A percentile compares a stretch with the other conserved stretches of the same genome.
phyloP scores from a whole-genome alignment of 2,888 invertebrate genomes.

The Leucoma salicis region DNA sequence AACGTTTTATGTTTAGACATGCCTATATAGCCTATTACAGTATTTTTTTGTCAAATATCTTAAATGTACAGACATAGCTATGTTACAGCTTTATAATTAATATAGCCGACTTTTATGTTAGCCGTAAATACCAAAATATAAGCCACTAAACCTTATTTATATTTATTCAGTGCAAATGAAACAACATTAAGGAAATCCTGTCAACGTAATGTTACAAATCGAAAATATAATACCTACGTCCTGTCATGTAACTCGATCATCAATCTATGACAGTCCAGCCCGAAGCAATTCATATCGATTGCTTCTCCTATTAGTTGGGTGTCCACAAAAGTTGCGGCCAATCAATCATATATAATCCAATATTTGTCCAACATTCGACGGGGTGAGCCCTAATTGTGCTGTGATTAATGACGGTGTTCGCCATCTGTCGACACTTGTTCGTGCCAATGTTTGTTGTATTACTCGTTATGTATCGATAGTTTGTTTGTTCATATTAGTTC shows the following conservation, averaged over 20 bases:
- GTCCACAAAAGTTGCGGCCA: conserved; percentile 52
- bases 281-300: conserved; percentile 38
- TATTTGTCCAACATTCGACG: conserved; percentile 52
- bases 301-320: conserved; percentile 43
- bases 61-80: too few relatives aligned
- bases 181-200: too few relatives aligned
- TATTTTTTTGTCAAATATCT: too few relatives aligned
- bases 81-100: too few relatives aligned
- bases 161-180: too few relatives aligned
- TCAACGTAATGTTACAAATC: conserved; percentile 1
- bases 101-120: too few relatives aligned
- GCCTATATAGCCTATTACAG: too few relatives aligned
- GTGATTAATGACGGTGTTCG: conserved; percentile 50
- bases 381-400: conserved; percentile 46
- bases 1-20: too few relatives aligned
- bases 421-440: conserved; percentile 38
- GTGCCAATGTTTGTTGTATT: conserved; percentile 40
- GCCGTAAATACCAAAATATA: too few relatives aligned
- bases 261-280: conserved; percentile 33
- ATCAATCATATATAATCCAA: conserved; percentile 66
- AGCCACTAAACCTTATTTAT: too few relatives aligned
- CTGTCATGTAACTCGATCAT: conserved; percentile 21
- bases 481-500: background rate
- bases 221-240: conserved; percentile 5
- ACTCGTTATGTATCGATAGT: conserved; percentile 15